phyloP scores from a whole-genome alignment of 1,140 invertebrate genomes.

The Phenacoccus solenopsis region DNA sequence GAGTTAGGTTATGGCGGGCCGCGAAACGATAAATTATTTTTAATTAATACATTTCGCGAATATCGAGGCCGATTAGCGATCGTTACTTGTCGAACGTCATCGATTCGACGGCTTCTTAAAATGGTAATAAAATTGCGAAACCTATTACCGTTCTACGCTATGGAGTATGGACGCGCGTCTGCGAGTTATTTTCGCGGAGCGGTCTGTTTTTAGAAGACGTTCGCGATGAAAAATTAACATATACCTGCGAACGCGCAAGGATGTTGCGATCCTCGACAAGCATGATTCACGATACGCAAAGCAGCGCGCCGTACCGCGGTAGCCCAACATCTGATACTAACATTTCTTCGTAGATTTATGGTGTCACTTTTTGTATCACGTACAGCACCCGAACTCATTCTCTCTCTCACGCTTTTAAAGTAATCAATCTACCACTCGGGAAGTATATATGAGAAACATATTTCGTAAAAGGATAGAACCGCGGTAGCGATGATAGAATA shows the following conservation, averaged over 20 bases:
- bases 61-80: background rate
- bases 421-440: slow-evolving; percentile 10
- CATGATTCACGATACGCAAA: slow-evolving; percentile 16
- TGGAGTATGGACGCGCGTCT: background rate
- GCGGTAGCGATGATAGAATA: slow-evolving; percentile 6
- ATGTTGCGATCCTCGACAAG: background rate
- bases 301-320: background rate
- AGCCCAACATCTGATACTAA: slow-evolving; percentile 13
- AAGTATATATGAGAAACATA: slow-evolving; percentile 3
- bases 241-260: background rate
- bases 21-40: background rate
- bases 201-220: background rate
- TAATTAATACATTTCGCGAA: slow-evolving; percentile 2
- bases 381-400: slow-evolving; percentile 11
- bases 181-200: background rate
- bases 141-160: background rate
- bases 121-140: background rate
- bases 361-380: slow-evolving; percentile 17
- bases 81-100: background rate
- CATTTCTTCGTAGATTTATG: background rate
- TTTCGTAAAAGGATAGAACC: slow-evolving; percentile 14
- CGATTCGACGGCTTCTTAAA: background rate
- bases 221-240: slow-evolving; percentile 12
- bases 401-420: slow-evolving; percentile 17
- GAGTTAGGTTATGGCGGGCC: background rate